Evolutionary conservation across 2,888 invertebrate genomes (phyloP), one percentile per base, ranked within the genome.

Genomic region (Odontocolon sp.): DNA sequence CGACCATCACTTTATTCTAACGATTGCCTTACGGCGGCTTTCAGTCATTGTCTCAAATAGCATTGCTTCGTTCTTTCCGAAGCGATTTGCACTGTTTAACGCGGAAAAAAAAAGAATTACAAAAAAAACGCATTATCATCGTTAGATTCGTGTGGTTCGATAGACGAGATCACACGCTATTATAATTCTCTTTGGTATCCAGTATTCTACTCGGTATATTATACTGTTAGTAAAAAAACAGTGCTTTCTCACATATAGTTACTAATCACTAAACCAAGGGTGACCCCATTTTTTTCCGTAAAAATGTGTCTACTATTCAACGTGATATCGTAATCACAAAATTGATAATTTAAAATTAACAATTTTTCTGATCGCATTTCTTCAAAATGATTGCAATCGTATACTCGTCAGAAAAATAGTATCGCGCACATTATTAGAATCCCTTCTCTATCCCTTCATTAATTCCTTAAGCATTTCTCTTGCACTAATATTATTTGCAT

Each of bases 121-220:
- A 8, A 33, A 54, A 59, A 63, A 50, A 28, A 42, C 36, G 36
- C 45, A 57, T 68, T 26, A 23, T 23, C 38, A 47, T 68, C 26
- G 59, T 68, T 33, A 38, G 16, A 54, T 50, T 21, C 69, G 67
- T 71, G 75, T 72, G 67, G 68, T 71, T 74, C 54, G 66, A 64
- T 66, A 50, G 71, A 68, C 71, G 33, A 50, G 42, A 64, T 68
- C 68, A 63, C 72, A 72, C 50, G 21, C 50, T 45, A 52, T 66
- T 45, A 47, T 40, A 68, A 28, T 63, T 68, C 74, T 73, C 57
- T 80, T 77, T 78, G 77, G 84, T 87, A 87, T 87, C 87, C 87
- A 87, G 86, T 86, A 87, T 80, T 87, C 86, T 84, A 85, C 80
- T 84, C 82, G 70, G 73, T 78, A n/a, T n/a, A 75, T 83, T 75